Percentiles rank a stretch among this genome's conserved stretches.
These are phyloP conservation scores for Drosophila nigrodunni DNA, from an alignment of 1,140 invertebrate species.

Conservation along the genomic window DNA sequence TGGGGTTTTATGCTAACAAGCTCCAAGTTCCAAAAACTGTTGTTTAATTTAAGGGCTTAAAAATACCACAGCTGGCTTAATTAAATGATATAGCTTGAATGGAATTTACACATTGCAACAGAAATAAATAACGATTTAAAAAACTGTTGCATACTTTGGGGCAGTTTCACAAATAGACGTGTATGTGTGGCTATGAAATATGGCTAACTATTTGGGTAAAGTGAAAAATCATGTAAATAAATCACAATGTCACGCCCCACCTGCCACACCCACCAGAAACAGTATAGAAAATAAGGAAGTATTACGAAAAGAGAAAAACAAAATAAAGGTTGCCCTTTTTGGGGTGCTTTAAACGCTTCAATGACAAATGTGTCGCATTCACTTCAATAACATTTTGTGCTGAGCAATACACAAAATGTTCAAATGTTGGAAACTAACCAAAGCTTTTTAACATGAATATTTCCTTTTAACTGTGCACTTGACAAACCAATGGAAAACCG, in stretches of 20 bases:
- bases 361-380: constrained; percentile 28
- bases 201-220: constrained; percentile 6
- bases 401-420: constrained; percentile 12
- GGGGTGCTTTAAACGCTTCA: neutral
- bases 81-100: no score
- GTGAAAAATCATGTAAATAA: constrained; percentile 26
- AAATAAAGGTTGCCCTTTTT: constrained; percentile 10
- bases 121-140: neutral
- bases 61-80: no score
- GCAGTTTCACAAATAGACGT: constrained; percentile 32
- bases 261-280: neutral
- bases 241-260: constrained; percentile 19
- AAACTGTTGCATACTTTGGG: constrained; percentile 59
- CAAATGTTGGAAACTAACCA: constrained; percentile 2
- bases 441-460: constrained; percentile 4
- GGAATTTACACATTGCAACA: neutral
- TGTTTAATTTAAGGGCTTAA: no score
- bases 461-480: constrained; percentile 19
- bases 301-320: constrained; percentile 10
- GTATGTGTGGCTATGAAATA: neutral
- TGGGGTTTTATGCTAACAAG: no score
- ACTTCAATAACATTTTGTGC: constrained; percentile 16
- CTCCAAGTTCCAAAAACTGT: no score
- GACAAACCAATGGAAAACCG: neutral
- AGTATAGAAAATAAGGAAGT: neutral